These are phyloP conservation scores for Tolmerus cingulatus DNA, from an alignment of 2,888 invertebrate genomes.

Conservation along the genomic window DNA sequence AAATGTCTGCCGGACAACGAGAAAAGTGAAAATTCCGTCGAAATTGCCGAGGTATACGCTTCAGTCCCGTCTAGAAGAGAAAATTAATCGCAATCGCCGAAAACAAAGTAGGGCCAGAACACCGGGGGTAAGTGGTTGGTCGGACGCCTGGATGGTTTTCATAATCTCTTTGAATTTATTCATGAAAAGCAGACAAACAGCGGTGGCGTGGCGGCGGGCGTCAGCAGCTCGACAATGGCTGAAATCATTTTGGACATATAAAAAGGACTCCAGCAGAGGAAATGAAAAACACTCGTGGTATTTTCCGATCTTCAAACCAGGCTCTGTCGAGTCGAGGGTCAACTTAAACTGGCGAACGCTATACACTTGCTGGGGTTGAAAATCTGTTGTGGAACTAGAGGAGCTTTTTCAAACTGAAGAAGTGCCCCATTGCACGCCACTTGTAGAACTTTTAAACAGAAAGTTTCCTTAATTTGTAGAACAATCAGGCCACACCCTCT, in stretches of 20 bases:
- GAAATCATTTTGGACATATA: constrained; percentile 9
- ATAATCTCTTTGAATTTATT: constrained; percentile 28
- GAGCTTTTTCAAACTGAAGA: background rate
- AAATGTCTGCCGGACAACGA: background rate
- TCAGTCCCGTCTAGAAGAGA: background rate
- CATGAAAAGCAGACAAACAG: constrained; percentile 12
- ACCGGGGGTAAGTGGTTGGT: background rate
- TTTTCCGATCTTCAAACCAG: background rate
- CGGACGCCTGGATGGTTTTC: background rate
- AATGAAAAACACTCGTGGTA: constrained; percentile 4
- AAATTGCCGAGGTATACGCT: background rate
- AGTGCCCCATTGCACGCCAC: background rate
- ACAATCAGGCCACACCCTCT: background rate
- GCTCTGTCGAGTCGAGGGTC: background rate
- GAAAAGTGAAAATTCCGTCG: constrained; percentile 7
- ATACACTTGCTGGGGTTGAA: background rate
- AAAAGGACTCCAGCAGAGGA: background rate
- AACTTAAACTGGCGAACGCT: background rate
- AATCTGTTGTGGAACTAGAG: background rate
- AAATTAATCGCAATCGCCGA: background rate
- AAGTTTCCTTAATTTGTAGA: background rate
- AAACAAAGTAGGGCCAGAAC: background rate
- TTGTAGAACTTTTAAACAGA: background rate
- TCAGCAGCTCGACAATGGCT: background rate
- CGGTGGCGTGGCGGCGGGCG: background rate